Evolutionary conservation across 2,888 invertebrate species (phyloP), one percentile per base, ranked within the genome.

Genomic region (Ariolimax columbianus): DNA sequence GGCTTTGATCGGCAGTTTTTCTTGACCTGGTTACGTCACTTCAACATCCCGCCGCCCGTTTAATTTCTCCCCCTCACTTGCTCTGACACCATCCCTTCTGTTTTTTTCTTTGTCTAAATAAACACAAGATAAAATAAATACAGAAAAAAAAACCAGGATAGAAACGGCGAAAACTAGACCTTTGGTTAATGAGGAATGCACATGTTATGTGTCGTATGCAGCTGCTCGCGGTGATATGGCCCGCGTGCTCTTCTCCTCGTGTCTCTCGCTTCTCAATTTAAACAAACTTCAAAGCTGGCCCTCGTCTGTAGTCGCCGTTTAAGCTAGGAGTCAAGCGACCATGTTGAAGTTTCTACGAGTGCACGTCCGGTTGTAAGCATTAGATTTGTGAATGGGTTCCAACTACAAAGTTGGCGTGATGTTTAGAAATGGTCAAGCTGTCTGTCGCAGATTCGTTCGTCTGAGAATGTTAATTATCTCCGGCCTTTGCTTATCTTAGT

Each of bases 231-330:
- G 17, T 40, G n/a, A n/a, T n/a, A n/a, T 70, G 7, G 19, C 38
- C 70, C 23, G 0, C 33, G 1, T 38, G 40, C 40, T 26, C 19
- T 4, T 70, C 23, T 9, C 4, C 38, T 11, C 38, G 38, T 68
- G 33, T 68, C 19, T 68, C 36, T 33, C 36, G 68, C 33, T 14
- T 19, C 38, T 38, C 40, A 70, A 70, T 70, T 70, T 38, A 38
- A 70, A 70, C 70, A 70, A 70, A 70, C 70, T 70, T 70, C 70
- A 70, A 70, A 70, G 38, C 38, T 3, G 0, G 70, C 70, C n/a
- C 59, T 63, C n/a, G 59, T 63, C 59, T n/a, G n/a, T 23, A 63
- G 59, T 4, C 59, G 38, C 19, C 38, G 38, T 70, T 38, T 38
- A 23, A 19, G 26, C 0, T 38, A 70, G 38, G 40, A 36, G 70